Evolutionary conservation across 2,888 invertebrate genomes (phyloP).

Genomic region (Taphrorychus bicolor): DNA sequence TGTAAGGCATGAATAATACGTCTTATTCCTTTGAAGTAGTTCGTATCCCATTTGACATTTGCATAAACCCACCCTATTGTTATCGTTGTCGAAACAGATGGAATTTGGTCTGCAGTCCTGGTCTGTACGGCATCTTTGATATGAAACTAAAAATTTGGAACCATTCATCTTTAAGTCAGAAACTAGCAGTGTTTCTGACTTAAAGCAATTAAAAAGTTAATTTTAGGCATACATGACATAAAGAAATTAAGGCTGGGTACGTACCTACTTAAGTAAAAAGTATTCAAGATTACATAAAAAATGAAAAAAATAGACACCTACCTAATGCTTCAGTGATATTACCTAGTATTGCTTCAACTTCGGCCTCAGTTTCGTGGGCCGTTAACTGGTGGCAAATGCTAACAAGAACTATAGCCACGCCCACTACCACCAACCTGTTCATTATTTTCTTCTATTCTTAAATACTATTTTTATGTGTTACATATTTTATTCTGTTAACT

Average conservation of each 20-base stretch:
- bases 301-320: conserved; percentile 13
- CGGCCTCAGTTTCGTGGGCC: conserved; percentile 14
- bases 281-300: too few relatives aligned
- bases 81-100: conserved; percentile 55
- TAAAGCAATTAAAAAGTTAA: too few relatives aligned
- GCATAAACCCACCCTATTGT: conserved; percentile 52
- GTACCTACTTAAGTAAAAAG: too few relatives aligned
- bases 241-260: too few relatives aligned
- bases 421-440: conserved; percentile 20
- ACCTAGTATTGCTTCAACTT: conserved; percentile 28
- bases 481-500: not conserved
- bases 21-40: conserved; percentile 54
- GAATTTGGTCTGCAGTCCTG: conserved; percentile 52
- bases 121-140: conserved; percentile 50
- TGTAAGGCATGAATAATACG: conserved; percentile 57
- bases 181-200: too few relatives aligned
- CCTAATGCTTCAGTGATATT: conserved; percentile 38
- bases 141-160: conserved; percentile 44
- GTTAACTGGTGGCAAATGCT: not conserved
- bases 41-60: conserved; percentile 58
- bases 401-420: conserved; percentile 7
- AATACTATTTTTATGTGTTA: conserved; percentile 2
- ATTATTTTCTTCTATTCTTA: conserved; percentile 16
- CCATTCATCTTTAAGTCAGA: too few relatives aligned
- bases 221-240: too few relatives aligned